phyloP scores from a whole-genome alignment of 1,140 invertebrate genomes.

The Drosophila sturtevanti region DNA sequence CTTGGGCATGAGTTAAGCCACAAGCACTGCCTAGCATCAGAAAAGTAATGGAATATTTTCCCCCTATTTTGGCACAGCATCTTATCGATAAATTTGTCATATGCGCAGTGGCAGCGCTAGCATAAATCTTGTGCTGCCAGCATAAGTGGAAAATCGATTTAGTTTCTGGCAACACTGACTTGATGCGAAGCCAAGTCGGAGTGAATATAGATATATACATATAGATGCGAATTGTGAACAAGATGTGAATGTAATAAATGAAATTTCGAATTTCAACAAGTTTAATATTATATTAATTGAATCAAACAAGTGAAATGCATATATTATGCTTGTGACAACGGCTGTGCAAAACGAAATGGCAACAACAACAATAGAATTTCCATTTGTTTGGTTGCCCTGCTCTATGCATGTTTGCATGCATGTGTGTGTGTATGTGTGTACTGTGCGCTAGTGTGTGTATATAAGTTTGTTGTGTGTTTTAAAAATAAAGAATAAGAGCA shows the following conservation, averaged over 20 bases:
- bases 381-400: slow-evolving; percentile 27
- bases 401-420: slow-evolving; percentile 9
- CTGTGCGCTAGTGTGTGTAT: slow-evolving; percentile 11
- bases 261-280: not conserved
- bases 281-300: not conserved
- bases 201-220: slow-evolving; percentile 6
- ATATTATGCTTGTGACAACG: not conserved
- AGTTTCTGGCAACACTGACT: slow-evolving; percentile 4
- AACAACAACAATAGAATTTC: slow-evolving; percentile 15
- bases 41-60: no score
- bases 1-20: no score
- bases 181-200: slow-evolving; percentile 1
- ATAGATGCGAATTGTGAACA: slow-evolving; percentile 8
- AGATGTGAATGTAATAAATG: slow-evolving; percentile 8
- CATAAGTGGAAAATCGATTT: slow-evolving; percentile 7
- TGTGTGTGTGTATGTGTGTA: slow-evolving; percentile 26
- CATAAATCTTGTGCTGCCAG: slow-evolving; percentile 16
- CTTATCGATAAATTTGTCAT: not conserved
- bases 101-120: slow-evolving; percentile 10
- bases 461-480: slow-evolving; percentile 24
- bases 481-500: slow-evolving; percentile 22
- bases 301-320: slow-evolving; percentile 3
- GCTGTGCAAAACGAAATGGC: not conserved
- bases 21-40: no score
- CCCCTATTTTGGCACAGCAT: not conserved